phyloP scores from a whole-genome alignment of 2,888 invertebrate genomes.

The Ecdyonurus torrentis region DNA sequence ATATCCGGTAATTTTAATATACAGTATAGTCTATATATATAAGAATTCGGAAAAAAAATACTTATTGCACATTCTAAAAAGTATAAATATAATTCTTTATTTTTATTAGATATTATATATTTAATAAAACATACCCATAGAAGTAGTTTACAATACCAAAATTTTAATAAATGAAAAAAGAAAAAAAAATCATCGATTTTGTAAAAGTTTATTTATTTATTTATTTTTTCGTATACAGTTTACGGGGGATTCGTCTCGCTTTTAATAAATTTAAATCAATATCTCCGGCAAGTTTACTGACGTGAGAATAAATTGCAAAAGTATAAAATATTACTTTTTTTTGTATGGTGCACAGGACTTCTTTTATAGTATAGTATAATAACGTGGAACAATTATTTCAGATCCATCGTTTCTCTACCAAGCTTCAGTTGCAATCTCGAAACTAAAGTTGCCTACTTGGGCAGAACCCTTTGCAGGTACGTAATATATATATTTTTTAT shows the following conservation, averaged over 20 bases:
- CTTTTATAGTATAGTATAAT: not conserved
- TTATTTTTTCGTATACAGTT: too few relatives aligned
- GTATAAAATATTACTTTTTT: not conserved
- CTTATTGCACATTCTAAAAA: too few relatives aligned
- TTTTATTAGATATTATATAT: too few relatives aligned
- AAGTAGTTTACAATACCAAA: too few relatives aligned
- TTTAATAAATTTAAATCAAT: not conserved
- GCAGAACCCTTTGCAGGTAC: conserved; percentile 38
- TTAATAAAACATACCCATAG: too few relatives aligned
- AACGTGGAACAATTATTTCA: conserved; percentile 19
- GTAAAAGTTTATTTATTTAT: too few relatives aligned
- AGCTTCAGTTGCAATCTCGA: conserved; percentile 37
- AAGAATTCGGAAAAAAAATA: too few relatives aligned
- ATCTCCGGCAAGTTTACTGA: not conserved
- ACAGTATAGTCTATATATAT: too few relatives aligned
- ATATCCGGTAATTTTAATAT: too few relatives aligned
- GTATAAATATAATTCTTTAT: too few relatives aligned
- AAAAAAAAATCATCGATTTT: not conserved
- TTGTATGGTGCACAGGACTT: not conserved
- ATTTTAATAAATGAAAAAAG: not conserved
- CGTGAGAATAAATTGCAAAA: not conserved
- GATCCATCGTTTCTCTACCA: conserved; percentile 45
- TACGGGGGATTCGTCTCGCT: not conserved
- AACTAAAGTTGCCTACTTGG: conserved; percentile 35
- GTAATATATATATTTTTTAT: not conserved